Base-by-base conservation (phyloP, 1,140 invertebrate species). In the Drosophila orena region DNA sequence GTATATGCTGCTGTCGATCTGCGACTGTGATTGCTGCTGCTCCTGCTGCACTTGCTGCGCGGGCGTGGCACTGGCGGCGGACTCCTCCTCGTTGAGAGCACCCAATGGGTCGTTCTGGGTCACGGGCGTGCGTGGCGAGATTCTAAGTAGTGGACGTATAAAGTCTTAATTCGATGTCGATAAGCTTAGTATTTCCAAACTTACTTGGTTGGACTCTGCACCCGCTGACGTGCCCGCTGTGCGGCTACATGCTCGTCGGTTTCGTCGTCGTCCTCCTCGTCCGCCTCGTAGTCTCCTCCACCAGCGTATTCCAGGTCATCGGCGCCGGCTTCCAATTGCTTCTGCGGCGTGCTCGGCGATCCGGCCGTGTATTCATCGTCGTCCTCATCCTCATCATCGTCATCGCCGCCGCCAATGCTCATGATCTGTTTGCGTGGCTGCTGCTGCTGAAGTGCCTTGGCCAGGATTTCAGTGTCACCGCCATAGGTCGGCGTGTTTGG, bases 101-200 rank as follows among this genome's bases (percentile, higher is more conserved):
- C 97, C 98, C 24, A 98, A 92, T 1, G 98, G 98, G 93, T 98
- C 97, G 91, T 98, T 98, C 90, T 97, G 95, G 2, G 97, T 96
- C 1, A 98, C 97, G 2, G 96, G 96, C 20, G 96, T 97, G 44
- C 97, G 93, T 17, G 95, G 94, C 24, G 94, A 94, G 62, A 95
- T 92, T 91, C 95, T 96, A 20, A 12, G 0, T 24, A 24, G 24
- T 24, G 24, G 4, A 24, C 24, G 6, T 8, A 4, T 4, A 27
- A 8, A 58, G 27, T 4, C 3, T 38, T 46, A 46, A 3, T 42
- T 22, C 20, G 22, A 47, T 38, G 20, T 1, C 15, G 30, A 30
- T 24, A 30, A 49, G 7, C 4, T n/a, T 14, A 43, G 30, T 10
- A 35, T 27, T 3, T 14, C 17, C 2, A 43, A 59, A 71, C 64